phyloP scores from a whole-genome alignment of 2,797 vertebrate genomes.

The Ceryle rudis region DNA sequence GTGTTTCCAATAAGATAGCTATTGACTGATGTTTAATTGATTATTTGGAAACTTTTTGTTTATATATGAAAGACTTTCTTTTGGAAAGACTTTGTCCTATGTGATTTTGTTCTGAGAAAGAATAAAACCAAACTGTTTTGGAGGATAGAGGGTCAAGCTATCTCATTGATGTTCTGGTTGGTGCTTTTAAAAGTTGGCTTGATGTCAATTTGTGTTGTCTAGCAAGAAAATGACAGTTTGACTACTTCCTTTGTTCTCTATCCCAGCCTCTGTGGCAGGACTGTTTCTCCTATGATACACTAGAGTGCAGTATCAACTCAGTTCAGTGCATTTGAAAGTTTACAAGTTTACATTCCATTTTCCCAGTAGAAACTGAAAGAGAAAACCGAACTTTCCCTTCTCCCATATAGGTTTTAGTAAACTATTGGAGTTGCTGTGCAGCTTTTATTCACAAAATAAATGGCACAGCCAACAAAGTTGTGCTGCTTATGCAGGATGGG shows the following conservation, averaged over 20 bases:
- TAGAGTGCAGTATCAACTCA: not conserved
- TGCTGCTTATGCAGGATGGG: not conserved
- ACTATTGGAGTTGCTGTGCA: not conserved
- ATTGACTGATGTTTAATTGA: not conserved
- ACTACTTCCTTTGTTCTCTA: not conserved
- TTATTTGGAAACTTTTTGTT: not conserved
- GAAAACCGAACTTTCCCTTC: not conserved
- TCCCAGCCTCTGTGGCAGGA: not conserved
- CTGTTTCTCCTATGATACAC: not conserved
- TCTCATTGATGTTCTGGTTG: not conserved
- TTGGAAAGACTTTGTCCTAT: not conserved
- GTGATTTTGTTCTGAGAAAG: not conserved
- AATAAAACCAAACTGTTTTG: not conserved
- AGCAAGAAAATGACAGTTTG: not conserved
- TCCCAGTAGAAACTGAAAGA: not conserved
- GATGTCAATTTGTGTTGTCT: not conserved
- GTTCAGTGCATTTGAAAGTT: not conserved
- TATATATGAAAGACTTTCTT: not conserved
- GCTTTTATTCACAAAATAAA: not conserved
- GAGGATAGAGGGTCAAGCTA: not conserved
- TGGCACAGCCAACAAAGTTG: not conserved
- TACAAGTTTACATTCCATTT: not conserved
- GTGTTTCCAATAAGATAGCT: not conserved
- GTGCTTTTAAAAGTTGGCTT: not conserved
- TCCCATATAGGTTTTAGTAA: not conserved